Evolutionary conservation across 1,140 invertebrate genomes (phyloP).

Genomic region (Nasonia longicornis): DNA sequence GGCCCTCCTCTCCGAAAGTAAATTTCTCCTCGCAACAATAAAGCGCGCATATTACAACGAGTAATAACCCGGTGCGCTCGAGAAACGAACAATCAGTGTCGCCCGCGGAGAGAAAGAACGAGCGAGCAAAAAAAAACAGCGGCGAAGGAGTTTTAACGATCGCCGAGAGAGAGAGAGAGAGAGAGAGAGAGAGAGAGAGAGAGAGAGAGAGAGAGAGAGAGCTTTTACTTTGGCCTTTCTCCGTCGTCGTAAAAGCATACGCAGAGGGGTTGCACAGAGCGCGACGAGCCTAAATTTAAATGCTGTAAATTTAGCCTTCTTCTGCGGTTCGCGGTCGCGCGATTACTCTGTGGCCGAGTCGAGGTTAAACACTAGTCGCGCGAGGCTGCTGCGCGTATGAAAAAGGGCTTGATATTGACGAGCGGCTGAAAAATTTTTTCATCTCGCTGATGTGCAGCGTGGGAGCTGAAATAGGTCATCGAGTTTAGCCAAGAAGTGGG

Average conservation of each 20-base stretch:
- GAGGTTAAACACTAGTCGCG: neutral
- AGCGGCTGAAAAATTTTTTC: neutral
- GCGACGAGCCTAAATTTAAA: slow-evolving; percentile 51
- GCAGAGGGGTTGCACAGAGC: slow-evolving; percentile 30
- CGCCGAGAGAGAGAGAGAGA: slow-evolving; percentile 17
- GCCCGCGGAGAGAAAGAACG: neutral
- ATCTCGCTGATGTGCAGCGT: too few relatives aligned
- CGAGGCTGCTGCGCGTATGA: neutral
- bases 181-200: neutral
- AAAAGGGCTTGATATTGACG: neutral
- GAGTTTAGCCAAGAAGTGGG: neutral
- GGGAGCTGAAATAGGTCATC: too few relatives aligned
- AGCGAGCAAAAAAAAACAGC: slow-evolving; percentile 4
- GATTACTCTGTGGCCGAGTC: neutral
- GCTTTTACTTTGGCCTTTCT: slow-evolving; percentile 30
- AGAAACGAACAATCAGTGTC: slow-evolving; percentile 25
- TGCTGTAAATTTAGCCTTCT: slow-evolving; percentile 55
- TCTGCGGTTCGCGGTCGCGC: slow-evolving; percentile 26
- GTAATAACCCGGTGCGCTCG: slow-evolving; percentile 2
- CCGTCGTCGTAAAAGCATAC: slow-evolving; percentile 21
- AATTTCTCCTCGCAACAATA: neutral
- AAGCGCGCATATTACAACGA: neutral
- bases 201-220: neutral
- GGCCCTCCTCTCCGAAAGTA: neutral
- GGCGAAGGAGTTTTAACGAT: slow-evolving; percentile 30